Conservation (phyloP, 2,888 invertebrate species). For the Eupithecia subumbrata region DNA sequence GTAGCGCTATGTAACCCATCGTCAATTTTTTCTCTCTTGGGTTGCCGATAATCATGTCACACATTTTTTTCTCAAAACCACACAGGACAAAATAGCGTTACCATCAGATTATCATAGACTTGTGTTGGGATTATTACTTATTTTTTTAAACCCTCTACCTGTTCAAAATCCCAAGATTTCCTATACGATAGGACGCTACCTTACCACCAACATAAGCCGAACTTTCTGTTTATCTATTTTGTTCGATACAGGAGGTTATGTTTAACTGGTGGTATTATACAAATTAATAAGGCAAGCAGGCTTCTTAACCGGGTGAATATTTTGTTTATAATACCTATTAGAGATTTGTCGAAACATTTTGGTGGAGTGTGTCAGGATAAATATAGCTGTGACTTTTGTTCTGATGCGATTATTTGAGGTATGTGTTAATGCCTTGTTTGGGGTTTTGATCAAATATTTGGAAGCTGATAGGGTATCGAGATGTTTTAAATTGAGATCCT, state of each 20-base stretch:
- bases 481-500: not conserved
- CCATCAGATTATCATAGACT: slow-evolving; percentile 82
- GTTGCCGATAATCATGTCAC: slow-evolving; percentile 83
- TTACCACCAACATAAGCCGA: slow-evolving; percentile 63
- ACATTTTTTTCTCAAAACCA: slow-evolving; percentile 80
- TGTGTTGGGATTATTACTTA: slow-evolving; percentile 83
- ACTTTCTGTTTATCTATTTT: slow-evolving; percentile 29
- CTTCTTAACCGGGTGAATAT: slow-evolving; percentile 82
- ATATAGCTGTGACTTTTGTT: slow-evolving; percentile 59
- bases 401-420: slow-evolving; percentile 62
- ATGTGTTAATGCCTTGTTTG: slow-evolving; percentile 63
- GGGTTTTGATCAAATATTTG: slow-evolving; percentile 61
- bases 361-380: slow-evolving; percentile 74
- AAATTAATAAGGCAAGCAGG: slow-evolving; percentile 81
- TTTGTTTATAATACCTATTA: slow-evolving; percentile 82
- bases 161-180: slow-evolving; percentile 69
- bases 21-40: slow-evolving; percentile 60
- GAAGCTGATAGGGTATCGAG: slow-evolving; percentile 48
- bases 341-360: slow-evolving; percentile 81
- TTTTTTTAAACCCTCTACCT: slow-evolving; percentile 79
- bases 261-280: slow-evolving; percentile 58
- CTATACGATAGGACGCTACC: slow-evolving; percentile 67
- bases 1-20: slow-evolving; percentile 56
- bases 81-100: slow-evolving; percentile 84
- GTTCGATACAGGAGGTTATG: slow-evolving; percentile 39